phyloP scores from a whole-genome alignment of 2,888 invertebrate genomes.

The Calameuta idolon region DNA sequence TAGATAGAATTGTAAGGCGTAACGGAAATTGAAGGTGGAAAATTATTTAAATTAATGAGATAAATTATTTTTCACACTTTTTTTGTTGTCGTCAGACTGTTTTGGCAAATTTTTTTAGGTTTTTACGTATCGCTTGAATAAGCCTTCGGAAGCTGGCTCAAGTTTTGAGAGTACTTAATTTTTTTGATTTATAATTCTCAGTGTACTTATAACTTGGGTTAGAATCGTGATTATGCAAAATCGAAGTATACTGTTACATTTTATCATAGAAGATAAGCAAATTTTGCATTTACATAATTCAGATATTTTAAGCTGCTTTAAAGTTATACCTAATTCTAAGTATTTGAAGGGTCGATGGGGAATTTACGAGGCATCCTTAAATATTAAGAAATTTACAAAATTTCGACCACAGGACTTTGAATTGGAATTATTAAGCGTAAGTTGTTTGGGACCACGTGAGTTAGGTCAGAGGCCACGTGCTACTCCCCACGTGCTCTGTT shows the following conservation, averaged over 20 bases:
- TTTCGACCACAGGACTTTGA: background rate
- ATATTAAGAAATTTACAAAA: background rate
- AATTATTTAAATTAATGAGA: background rate
- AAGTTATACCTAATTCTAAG: background rate
- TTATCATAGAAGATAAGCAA: background rate
- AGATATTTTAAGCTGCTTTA: background rate
- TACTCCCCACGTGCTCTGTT: background rate
- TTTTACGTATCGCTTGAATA: background rate
- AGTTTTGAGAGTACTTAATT: background rate
- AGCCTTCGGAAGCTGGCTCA: background rate
- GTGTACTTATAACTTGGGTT: background rate
- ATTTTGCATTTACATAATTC: background rate
- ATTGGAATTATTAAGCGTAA: background rate
- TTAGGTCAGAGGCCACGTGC: background rate
- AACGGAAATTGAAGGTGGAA: background rate
- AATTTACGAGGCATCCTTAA: background rate
- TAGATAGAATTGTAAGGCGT: background rate
- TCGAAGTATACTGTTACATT: background rate
- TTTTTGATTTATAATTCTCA: background rate
- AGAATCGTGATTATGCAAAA: background rate
- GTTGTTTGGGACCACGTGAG: background rate
- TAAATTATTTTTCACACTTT: background rate
- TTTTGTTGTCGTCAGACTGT: background rate
- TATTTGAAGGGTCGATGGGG: background rate
- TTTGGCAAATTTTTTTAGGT: background rate